phyloP scores from a whole-genome alignment of 1,140 invertebrate genomes.

The Telenomus remus region DNA sequence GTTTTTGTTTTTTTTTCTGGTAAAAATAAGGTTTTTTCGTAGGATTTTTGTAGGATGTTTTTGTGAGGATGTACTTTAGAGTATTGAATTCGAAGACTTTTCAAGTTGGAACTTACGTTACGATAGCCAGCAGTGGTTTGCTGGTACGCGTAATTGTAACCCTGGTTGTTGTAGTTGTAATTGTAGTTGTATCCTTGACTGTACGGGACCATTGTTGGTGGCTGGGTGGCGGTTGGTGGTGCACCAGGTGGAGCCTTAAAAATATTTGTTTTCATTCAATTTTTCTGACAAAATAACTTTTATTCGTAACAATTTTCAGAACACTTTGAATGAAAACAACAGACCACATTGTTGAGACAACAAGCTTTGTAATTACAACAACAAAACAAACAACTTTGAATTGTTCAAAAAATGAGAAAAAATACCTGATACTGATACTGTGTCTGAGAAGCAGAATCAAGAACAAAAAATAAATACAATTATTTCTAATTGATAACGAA shows the following conservation, averaged over 20 bases:
- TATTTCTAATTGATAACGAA: too few relatives aligned
- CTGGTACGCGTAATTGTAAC: constrained; percentile 70
- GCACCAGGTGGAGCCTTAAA: constrained; percentile 19
- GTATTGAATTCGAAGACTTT: constrained; percentile 1
- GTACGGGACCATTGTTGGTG: constrained; percentile 66
- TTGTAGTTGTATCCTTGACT: constrained; percentile 70
- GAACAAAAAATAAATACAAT: too few relatives aligned
- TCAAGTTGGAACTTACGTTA: constrained; percentile 67
- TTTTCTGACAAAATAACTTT: too few relatives aligned
- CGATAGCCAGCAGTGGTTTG: constrained; percentile 66
- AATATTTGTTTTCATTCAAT: too few relatives aligned
- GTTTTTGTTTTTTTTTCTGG: neutral
- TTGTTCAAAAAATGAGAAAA: too few relatives aligned
- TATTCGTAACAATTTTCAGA: too few relatives aligned
- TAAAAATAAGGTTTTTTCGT: neutral
- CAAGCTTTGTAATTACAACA: too few relatives aligned
- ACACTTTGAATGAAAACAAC: too few relatives aligned
- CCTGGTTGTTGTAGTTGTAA: constrained; percentile 66
- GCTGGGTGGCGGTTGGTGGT: constrained; percentile 69
- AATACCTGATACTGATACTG: too few relatives aligned
- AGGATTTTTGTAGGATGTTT: constrained; percentile 11
- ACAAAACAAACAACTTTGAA: too few relatives aligned
- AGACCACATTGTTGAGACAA: too few relatives aligned
- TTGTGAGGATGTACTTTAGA: neutral
- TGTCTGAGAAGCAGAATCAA: too few relatives aligned